Evolutionary conservation across 2,113 vertebrate species (phyloP), one percentile per base, ranked within the genome.

Genomic region (Neomonachus schauinslandi): DNA sequence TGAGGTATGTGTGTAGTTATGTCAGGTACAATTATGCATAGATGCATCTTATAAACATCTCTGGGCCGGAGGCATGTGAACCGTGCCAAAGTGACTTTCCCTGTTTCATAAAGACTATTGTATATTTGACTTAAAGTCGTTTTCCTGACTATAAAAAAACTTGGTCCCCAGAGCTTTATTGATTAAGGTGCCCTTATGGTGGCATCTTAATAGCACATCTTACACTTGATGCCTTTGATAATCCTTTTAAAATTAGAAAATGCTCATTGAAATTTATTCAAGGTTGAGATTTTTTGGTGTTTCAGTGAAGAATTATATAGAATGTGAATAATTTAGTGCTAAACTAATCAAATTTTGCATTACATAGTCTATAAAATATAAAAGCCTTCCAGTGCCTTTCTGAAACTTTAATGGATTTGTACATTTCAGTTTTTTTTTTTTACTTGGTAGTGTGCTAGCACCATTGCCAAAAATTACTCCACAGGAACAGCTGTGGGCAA

Each of bases 311-410:
- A 31, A 31, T 95, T 91, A 53, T 22, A 90, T 61, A 91, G 0
- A 33, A n/a, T 53, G 55, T 88, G 49, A 97, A 95, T n/a, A 93
- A 95, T 95, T 96, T 89, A 90, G 31, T 88, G 39, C 7, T 86
- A 21, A 94, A 10, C 1, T 81, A 96, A 74, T 89, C 72, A 97
- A 94, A 87, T 93, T 89, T 98, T 96, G 31, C 3, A 81, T 92
- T 96, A 77, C 57, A 67, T 2, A 94, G 13, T n/a, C 18, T 26
- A 79, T 36, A 91, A 83, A 97, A 77, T 31, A 97, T 33, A 88
- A 89, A 97, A 91, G 39, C 0, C 11, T 69, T 18, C 14, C 49
- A 96, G 6, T 72, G 67, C 0, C 0, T 84, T 89, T 89, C 26
- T 91, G 79, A 97, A 97, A 97, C 26, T 1, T 33, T 67, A 33